These are phyloP conservation scores for Neodiprion virginianus DNA, from an alignment of 1,140 invertebrate genomes.

Conservation along the genomic window DNA sequence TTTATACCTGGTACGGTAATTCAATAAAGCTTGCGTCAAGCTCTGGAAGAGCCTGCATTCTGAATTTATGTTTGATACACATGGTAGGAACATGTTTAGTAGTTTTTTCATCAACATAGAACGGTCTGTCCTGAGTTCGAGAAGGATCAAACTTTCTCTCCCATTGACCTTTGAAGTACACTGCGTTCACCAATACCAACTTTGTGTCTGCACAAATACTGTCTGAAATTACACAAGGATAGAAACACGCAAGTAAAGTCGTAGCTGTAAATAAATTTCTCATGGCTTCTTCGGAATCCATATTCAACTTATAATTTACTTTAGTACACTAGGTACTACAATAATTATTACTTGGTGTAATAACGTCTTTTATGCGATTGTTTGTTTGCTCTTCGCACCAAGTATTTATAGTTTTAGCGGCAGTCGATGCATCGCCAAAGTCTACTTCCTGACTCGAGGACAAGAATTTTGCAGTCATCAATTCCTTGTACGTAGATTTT, in stretches of 20 bases:
- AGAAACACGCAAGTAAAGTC: conserved; percentile 63
- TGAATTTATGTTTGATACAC: conserved; percentile 53
- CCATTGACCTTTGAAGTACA: conserved; percentile 90
- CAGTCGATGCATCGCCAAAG: conserved; percentile 42
- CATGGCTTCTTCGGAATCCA: too few species aligned
- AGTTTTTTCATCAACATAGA: conserved; percentile 54
- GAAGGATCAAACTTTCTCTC: conserved; percentile 69
- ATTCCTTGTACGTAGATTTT: too few species aligned
- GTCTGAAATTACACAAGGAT: conserved; percentile 65
- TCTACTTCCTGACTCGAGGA: conserved; percentile 45
- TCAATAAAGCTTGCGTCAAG: conserved; percentile 59
- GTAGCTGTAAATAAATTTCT: conserved; percentile 65
- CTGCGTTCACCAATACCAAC: conserved; percentile 81
- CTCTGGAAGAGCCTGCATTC: conserved; percentile 45
- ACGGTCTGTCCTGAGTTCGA: conserved; percentile 64
- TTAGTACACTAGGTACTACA: conserved; percentile 32
- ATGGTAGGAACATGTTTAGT: conserved; percentile 62
- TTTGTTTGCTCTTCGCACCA: conserved; percentile 66
- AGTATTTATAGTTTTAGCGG: conserved; percentile 60
- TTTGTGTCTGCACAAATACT: conserved; percentile 60
- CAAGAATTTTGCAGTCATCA: conserved; percentile 27
- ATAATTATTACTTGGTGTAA: conserved; percentile 50
- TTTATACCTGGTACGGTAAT: conserved; percentile 62
- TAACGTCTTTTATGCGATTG: conserved; percentile 64
- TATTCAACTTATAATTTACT: too few species aligned